A percentile compares a stretch with the other conserved stretches of the same genome.
phyloP scores from a whole-genome alignment of 64 coral and sea anemone species.

The Cladopsammia gracilis region DNA sequence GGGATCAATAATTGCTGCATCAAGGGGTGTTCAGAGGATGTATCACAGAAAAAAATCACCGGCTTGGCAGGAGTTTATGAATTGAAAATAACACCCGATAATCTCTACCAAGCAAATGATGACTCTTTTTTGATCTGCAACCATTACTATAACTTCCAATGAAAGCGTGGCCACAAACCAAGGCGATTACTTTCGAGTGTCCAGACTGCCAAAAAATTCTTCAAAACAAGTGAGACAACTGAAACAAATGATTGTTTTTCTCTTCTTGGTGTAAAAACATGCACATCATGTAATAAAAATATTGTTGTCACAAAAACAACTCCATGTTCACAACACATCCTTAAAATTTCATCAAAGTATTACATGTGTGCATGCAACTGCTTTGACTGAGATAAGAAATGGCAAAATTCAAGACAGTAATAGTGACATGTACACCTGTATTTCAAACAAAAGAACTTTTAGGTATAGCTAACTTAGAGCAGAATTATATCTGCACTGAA shows the following conservation, averaged over 20 bases:
- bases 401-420: constrained; percentile 48
- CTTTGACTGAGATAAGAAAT: constrained; percentile 42
- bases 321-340: constrained; percentile 66
- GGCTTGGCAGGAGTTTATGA: constrained; percentile 14
- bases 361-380: constrained; percentile 75
- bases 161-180: too few relatives aligned
- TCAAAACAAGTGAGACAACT: not conserved
- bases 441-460: constrained; percentile 4
- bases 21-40: constrained; percentile 15
- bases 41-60: constrained; percentile 7
- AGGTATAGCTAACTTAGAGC: not conserved
- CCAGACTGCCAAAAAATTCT: not conserved
- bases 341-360: constrained; percentile 34
- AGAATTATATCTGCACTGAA: constrained; percentile 57
- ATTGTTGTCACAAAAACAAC: constrained; percentile 24
- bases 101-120: constrained; percentile 26
- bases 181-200: too few relatives aligned
- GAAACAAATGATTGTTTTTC: constrained; percentile 1
- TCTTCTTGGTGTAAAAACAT: constrained; percentile 28
- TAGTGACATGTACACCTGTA: constrained; percentile 33
- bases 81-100: constrained; percentile 33
- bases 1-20: constrained; percentile 31
- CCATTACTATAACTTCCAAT: constrained; percentile 34
- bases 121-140: constrained; percentile 17
- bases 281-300: constrained; percentile 17